A percentile compares a stretch with the other conserved stretches of the same genome.
phyloP scores from a whole-genome alignment of 2,888 invertebrate species.

The Acanthacorydalis orientalis region DNA sequence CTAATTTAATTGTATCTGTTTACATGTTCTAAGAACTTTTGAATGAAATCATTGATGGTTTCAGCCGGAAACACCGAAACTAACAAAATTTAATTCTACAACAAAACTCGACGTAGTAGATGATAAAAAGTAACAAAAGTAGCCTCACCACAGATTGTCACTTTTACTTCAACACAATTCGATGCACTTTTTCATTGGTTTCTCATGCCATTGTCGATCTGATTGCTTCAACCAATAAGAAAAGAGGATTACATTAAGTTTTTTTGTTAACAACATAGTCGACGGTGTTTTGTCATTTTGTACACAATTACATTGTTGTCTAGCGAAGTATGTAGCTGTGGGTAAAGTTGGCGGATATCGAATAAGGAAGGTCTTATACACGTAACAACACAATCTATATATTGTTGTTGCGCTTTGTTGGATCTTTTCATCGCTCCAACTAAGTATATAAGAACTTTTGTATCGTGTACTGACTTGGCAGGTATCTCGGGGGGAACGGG shows the following conservation, averaged over 20 bases:
- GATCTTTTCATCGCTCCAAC: too few species aligned
- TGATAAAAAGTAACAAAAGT: too few species aligned
- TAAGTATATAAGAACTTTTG: too few species aligned
- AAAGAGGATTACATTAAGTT: constrained; percentile 23
- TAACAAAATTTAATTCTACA: too few species aligned
- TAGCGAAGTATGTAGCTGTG: not conserved
- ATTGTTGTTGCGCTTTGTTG: too few species aligned
- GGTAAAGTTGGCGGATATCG: not conserved
- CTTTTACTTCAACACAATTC: not conserved
- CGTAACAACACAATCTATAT: not conserved
- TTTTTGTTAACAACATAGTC: not conserved
- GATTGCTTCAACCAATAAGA: constrained; percentile 26
- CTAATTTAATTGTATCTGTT: too few species aligned
- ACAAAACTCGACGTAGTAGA: too few species aligned
- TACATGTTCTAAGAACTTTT: too few species aligned
- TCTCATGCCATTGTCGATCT: constrained; percentile 24
- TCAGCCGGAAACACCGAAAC: too few species aligned
- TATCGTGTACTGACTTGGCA: too few species aligned
- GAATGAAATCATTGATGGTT: too few species aligned
- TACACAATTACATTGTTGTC: not conserved
- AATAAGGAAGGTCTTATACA: not conserved
- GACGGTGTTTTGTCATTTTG: constrained; percentile 1
- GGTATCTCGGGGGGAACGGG: not conserved
- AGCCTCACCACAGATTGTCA: too few species aligned
- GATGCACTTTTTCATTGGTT: constrained; percentile 23